phyloP scores from a whole-genome alignment of 1,140 invertebrate species.

The Micrasema longulum region DNA sequence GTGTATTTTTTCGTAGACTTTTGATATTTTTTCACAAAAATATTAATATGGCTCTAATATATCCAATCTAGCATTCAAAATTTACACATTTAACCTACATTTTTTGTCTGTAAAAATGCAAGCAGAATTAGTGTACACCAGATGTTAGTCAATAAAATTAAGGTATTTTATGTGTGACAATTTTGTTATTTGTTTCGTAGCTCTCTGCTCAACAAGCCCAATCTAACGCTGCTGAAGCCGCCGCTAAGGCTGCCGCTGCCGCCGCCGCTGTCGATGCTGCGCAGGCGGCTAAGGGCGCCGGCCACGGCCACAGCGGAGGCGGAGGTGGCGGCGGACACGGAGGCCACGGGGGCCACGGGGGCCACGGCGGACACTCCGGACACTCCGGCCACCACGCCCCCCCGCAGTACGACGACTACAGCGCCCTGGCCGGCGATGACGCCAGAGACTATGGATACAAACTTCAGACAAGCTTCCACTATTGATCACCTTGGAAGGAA shows the following conservation, averaged over 20 bases:
- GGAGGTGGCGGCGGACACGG: conserved; percentile 14
- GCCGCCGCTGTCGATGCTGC: conserved; percentile 48
- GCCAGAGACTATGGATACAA: conserved; percentile 51
- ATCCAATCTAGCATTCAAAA: too few relatives aligned
- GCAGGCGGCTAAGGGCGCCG: conserved; percentile 42
- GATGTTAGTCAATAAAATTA: too few relatives aligned
- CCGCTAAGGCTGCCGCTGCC: conserved; percentile 50
- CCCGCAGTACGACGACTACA: conserved; percentile 51
- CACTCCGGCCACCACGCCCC: conserved; percentile 2
- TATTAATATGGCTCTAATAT: too few relatives aligned
- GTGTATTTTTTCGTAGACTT: too few relatives aligned
- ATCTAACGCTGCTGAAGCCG: conserved; percentile 51
- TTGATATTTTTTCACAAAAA: too few relatives aligned
- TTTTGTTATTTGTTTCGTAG: conserved; percentile 42
- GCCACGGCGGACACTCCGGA: conserved; percentile 4
- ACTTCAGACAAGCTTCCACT: conserved; percentile 48
- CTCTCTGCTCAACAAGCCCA: conserved; percentile 51
- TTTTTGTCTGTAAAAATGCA: too few relatives aligned
- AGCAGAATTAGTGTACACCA: too few relatives aligned
- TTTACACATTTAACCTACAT: too few relatives aligned
- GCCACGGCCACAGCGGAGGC: neutral
- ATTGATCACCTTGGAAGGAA: conserved; percentile 43
- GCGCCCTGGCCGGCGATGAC: conserved; percentile 45
- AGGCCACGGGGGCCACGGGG: neutral
- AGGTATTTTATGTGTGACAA: too few relatives aligned